Evolutionary conservation across 2,888 invertebrate genomes (phyloP).

Genomic region (Tenthredo notha): DNA sequence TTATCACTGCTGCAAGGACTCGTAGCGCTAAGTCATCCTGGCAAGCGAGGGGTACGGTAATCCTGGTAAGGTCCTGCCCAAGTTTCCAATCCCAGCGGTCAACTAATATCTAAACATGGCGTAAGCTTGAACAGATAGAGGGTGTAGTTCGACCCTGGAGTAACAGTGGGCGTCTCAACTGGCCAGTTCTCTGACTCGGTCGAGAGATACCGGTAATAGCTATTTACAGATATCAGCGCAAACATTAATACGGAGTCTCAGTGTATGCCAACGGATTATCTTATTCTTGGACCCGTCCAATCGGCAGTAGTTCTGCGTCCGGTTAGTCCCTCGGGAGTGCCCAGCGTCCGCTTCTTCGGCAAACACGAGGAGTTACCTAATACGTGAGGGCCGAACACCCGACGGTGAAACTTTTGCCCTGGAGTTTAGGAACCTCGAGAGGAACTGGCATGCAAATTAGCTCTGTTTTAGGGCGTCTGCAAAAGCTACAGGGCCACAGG

Average conservation of each 20-base stretch:
- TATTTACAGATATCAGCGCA: conserved; percentile 77
- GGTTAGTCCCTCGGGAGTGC: conserved; percentile 39
- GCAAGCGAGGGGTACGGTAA: conserved; percentile 13
- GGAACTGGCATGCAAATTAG: conserved; percentile 30
- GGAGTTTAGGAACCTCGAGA: neutral
- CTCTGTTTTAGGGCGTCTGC: conserved; percentile 29
- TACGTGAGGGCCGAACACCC: conserved; percentile 23
- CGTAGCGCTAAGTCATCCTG: conserved; percentile 3
- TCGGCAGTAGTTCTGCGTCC: conserved; percentile 59
- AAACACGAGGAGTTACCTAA: conserved; percentile 51
- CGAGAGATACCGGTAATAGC: conserved; percentile 69
- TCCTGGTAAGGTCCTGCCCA: conserved; percentile 59
- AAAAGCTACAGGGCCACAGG: neutral
- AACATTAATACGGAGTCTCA: conserved; percentile 76
- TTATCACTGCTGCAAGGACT: conserved; percentile 6
- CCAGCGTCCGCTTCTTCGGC: conserved; percentile 47
- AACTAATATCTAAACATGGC: conserved; percentile 75
- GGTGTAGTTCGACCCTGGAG: conserved; percentile 7
- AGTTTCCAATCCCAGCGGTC: conserved; percentile 76
- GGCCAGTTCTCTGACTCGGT: conserved; percentile 39
- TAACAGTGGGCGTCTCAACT: conserved; percentile 22
- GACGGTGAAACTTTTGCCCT: conserved; percentile 31
- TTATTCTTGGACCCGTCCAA: conserved; percentile 73
- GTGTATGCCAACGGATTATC: conserved; percentile 75
- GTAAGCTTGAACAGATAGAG: conserved; percentile 61